Evolutionary conservation across 2,113 vertebrate species (phyloP).

Genomic region (Archilochus colubris): DNA sequence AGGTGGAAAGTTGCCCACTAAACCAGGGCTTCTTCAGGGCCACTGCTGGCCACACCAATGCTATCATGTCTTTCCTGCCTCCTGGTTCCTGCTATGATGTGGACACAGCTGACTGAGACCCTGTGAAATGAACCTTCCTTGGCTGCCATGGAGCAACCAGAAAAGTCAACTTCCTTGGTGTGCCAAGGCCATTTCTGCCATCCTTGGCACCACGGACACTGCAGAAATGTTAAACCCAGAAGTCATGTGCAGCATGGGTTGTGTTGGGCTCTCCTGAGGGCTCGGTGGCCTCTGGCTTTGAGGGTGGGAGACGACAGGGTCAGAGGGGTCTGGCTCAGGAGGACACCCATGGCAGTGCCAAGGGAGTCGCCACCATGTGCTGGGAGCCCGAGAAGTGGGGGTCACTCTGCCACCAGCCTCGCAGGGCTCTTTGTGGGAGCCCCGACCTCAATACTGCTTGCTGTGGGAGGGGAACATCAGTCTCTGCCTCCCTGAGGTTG

Average conservation of each 20-base stretch:
- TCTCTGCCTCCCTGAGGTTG: not conserved
- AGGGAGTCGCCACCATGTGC: not conserved
- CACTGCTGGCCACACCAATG: fast-evolving
- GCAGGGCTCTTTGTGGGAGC: not conserved
- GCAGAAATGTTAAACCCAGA: not conserved
- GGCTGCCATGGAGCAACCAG: not conserved
- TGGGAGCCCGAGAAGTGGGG: not conserved
- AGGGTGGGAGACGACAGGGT: not conserved
- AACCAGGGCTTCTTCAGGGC: not conserved
- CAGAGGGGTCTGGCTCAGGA: not conserved
- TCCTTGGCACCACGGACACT: not conserved
- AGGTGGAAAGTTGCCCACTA: not conserved
- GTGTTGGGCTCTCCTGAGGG: not conserved
- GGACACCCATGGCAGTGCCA: not conserved
- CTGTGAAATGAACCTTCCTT: not conserved
- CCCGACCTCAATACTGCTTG: not conserved
- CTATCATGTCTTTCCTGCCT: fast-evolving
- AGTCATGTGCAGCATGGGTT: fast-evolving
- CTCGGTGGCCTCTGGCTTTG: fast-evolving
- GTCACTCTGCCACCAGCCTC: not conserved
- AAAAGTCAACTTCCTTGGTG: fast-evolving
- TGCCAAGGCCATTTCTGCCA: not conserved
- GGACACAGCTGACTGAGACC: not conserved
- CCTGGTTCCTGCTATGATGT: not conserved
- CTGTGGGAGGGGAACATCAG: not conserved